Base-by-base conservation (phyloP, 2,113 vertebrate species). In the Charadrius vociferus region DNA sequence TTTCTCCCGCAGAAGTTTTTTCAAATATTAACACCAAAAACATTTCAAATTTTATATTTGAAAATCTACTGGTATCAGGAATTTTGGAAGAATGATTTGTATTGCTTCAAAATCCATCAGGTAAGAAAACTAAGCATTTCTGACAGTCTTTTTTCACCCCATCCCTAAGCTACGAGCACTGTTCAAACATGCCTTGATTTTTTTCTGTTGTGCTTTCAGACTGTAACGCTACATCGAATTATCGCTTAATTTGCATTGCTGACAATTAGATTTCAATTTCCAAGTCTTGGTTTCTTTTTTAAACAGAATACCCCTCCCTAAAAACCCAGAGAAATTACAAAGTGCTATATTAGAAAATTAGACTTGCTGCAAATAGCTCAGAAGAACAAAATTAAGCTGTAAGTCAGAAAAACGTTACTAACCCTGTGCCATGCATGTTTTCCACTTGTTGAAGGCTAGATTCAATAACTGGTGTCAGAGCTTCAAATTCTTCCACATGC, bases 401-500 rank as follows among this genome's bases (percentile, higher is more conserved):
- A 66, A 83, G 18, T 49, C 26, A 75, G 52, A 81, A 77, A 21
- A 59, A 72, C 14, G 19, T 52, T 70, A 94, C 98, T 91, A 88
- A 99, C 99, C 99, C 99, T 19, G 98, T 97, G 90, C 97, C 98
- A 6, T 99, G 99, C 98, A 98, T 98, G 92, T 97, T 98, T 96
- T 99, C 99, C 55, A 98, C 98, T 95, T 99, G 99, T 26, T 98
- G 96, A 94, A 99, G 98, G 80, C 99, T 99, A 49, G 99, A 98
- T 95, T 98, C 98, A 78, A 99, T 98, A 66, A 99, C 98, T 49
- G 98, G 95, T 13, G 98, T 97, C 96, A 99, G 91, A 43, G 98
- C 98, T 4, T 96, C 97, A 36, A 98, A 97, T 83, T 98, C 98
- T 47, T 98, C 97, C 14, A 97, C 75, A 1, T 34, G 66, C 14